Conservation (phyloP, 2,888 invertebrate genomes). For the Venusia cambrica region DNA sequence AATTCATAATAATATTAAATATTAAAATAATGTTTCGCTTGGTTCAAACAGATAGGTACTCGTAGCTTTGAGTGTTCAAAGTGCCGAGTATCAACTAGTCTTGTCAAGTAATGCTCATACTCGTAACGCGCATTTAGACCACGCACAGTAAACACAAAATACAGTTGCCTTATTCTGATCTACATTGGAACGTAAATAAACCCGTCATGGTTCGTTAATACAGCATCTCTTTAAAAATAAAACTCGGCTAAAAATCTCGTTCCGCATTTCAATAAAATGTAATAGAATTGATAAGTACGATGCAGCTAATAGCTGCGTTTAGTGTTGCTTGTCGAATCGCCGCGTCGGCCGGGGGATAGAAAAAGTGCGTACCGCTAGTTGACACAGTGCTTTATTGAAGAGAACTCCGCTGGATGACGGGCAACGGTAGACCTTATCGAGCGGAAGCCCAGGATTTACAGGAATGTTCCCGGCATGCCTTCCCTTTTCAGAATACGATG, state of each 20-base stretch:
- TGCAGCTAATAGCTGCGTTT: constrained; percentile 31
- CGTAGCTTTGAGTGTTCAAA: too few species aligned
- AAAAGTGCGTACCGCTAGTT: constrained; percentile 74
- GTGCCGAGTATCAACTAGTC: too few species aligned
- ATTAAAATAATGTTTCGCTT: too few species aligned
- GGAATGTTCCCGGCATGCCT: constrained; percentile 17
- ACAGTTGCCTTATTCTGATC: constrained; percentile 13
- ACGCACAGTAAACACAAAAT: constrained; percentile 9
- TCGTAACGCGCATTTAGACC: constrained; percentile 1
- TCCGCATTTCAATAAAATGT: constrained; percentile 21
- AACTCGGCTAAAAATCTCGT: constrained; percentile 18
- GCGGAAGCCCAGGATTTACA: constrained; percentile 26
- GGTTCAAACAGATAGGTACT: too few species aligned
- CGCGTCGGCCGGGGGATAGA: constrained; percentile 46
- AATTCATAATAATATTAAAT: too few species aligned
- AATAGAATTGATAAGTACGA: constrained; percentile 17
- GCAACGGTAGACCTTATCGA: constrained; percentile 48
- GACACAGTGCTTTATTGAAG: constrained; percentile 76
- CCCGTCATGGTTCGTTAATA: constrained; percentile 15
- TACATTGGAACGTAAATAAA: constrained; percentile 14
- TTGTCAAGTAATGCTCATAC: too few species aligned
- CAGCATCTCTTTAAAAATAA: constrained; percentile 10
- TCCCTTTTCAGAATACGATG: constrained; percentile 20
- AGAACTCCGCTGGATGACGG: constrained; percentile 57
- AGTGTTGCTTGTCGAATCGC: constrained; percentile 52